Conservation (phyloP, 2,888 invertebrate genomes). For the Cyaniris semiargus region DNA sequence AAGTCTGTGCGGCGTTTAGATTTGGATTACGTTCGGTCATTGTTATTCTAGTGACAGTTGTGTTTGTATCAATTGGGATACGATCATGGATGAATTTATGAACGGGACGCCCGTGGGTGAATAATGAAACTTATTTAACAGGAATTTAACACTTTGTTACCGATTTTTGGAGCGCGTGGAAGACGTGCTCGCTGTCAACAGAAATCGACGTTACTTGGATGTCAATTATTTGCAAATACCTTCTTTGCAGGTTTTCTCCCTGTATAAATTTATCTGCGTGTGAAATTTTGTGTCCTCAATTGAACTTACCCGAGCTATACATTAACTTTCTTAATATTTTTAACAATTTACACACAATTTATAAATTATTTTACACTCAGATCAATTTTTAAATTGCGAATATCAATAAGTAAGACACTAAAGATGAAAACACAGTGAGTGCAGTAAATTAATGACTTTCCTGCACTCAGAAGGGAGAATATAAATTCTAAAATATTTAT, state of each 20-base stretch:
- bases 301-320: not conserved
- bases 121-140: constrained; percentile 31
- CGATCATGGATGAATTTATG: constrained; percentile 65
- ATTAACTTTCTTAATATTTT: not conserved
- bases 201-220: not conserved
- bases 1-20: constrained; percentile 72
- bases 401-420: too few species aligned
- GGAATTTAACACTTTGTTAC: constrained; percentile 23
- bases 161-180: constrained; percentile 13
- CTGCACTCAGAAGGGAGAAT: too few species aligned
- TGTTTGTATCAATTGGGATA: constrained; percentile 70
- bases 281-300: not conserved
- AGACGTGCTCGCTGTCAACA: not conserved
- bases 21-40: constrained; percentile 78
- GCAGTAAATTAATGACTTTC: too few species aligned
- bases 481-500: too few species aligned
- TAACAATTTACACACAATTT: too few species aligned
- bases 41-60: constrained; percentile 68
- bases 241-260: not conserved
- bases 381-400: too few species aligned
- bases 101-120: constrained; percentile 44
- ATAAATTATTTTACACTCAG: too few species aligned
- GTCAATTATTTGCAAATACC: constrained; percentile 7
- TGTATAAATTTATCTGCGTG: not conserved
- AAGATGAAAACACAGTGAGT: too few species aligned